Base-by-base conservation (phyloP, 2,888 invertebrate genomes). In the Drosophila mayaguana region DNA sequence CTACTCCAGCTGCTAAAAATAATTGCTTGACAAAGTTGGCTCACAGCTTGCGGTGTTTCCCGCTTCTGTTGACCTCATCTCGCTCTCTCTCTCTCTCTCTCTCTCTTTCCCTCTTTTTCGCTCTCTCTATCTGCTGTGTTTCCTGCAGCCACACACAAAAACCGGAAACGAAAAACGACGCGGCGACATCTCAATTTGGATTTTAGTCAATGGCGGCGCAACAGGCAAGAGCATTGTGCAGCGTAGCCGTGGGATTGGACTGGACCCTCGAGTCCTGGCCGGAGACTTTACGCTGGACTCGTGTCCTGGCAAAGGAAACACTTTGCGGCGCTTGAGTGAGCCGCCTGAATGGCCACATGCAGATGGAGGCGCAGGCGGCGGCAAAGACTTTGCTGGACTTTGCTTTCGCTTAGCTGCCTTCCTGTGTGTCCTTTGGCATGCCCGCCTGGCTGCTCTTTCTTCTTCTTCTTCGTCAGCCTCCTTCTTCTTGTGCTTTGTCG, bases 11-110 rank as follows among this genome's bases (percentile, higher is more conserved):
- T 65, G 72, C 75, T 80, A 77, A 82, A 88, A 84, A 82, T 88
- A 88, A 86, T 84, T 84, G 87, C 88, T 86, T 69, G 72, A 88
- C 86, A 78, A 80, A 88, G 83, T 88, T 83, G 82, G 38, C 85
- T 61, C 76, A 83, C 83, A 75, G 87, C 81, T 81, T 78, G 36
- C 48, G 48, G 48, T 38, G 40, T 12, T 34, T 5, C 20, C 16
- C 38, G 4, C 18, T 2, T 12, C 34, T 18, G 50, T 28, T 42
- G 25, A 36, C 25, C 25, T 46, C 25, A 4, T 46, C 25, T 54
- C 48, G 40, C 20, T 6, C 18, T 3, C 32, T 20, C 51, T 20
- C 53, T 12, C 38, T 2, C 36, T n/a, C 36, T 20, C 16, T 38
- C 22, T 9, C 22, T 32, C 22, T 36, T 9, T 36, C n/a, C 16